Evolutionary conservation across 2,113 vertebrate species (phyloP).

Genomic region (western clawed frog (Xenopus tropicalis)): DNA sequence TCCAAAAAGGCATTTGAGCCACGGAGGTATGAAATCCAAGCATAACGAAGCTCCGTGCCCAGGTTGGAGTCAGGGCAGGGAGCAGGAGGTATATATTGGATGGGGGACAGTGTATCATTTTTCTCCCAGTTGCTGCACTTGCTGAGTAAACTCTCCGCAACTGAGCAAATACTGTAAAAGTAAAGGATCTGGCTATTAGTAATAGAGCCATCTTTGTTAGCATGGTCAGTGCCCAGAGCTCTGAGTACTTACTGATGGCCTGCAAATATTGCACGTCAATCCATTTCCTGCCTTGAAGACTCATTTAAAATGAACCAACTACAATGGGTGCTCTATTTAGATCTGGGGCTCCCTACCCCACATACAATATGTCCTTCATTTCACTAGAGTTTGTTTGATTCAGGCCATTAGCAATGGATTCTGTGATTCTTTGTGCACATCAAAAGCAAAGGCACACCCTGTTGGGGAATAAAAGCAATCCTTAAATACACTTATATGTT

Average conservation of each 20-base stretch:
- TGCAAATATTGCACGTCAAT: constrained; percentile 16
- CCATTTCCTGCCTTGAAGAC: constrained; percentile 18
- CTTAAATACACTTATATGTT: no score
- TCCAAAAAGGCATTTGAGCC: no score
- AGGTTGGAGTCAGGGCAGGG: not conserved
- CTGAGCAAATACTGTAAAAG: constrained; percentile 11
- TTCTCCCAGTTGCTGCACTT: constrained; percentile 13
- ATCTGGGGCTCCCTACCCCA: not conserved
- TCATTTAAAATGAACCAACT: constrained; percentile 11
- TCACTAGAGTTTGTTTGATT: not conserved
- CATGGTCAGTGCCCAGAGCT: constrained; percentile 16
- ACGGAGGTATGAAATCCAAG: not conserved
- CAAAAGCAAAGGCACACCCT: not conserved
- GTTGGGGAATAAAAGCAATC: not conserved
- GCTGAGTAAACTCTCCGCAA: constrained; percentile 29
- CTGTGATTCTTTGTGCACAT: not conserved
- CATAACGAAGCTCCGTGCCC: not conserved
- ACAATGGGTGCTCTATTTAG: constrained; percentile 36
- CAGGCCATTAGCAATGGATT: not conserved
- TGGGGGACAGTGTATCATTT: constrained; percentile 26
- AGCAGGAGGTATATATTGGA: constrained; percentile 19
- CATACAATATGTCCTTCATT: no score
- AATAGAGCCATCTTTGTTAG: constrained; percentile 30
- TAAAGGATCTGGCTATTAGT: constrained; percentile 18
- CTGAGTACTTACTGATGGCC: constrained; percentile 26